Percentiles rank a stretch among this genome's conserved stretches.
Evolutionary conservation across 2,888 invertebrate species (phyloP).

Genomic region (Antheraea assamensis): DNA sequence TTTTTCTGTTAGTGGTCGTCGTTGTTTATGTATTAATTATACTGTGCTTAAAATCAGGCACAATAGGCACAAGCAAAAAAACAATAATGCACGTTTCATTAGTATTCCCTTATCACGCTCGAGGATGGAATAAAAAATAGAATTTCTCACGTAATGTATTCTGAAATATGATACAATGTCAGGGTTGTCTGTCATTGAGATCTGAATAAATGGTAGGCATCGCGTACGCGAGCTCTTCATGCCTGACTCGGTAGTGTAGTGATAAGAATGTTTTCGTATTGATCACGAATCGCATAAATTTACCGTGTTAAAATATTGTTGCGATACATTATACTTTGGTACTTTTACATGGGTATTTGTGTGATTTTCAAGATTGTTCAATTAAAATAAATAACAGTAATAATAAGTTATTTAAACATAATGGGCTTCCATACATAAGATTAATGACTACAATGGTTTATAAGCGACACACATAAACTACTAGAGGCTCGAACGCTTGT

Average conservation of each 20-base stretch:
- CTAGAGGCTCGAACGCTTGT: too few relatives aligned
- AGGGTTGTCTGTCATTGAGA: not conserved
- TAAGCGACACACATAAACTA: too few relatives aligned
- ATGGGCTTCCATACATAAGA: too few relatives aligned
- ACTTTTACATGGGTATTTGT: not conserved
- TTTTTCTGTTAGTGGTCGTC: not conserved
- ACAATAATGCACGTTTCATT: not conserved
- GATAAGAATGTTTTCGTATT: not conserved
- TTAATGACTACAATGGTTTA: too few relatives aligned
- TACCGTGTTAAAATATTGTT: not conserved
- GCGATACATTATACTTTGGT: not conserved
- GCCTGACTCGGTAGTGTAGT: not conserved
- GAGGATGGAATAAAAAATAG: not conserved
- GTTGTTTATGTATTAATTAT: too few relatives aligned
- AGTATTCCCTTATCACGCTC: not conserved
- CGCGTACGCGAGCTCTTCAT: not conserved
- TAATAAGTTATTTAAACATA: too few relatives aligned
- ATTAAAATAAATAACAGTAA: too few relatives aligned
- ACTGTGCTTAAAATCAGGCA: too few relatives aligned
- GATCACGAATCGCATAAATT: not conserved
- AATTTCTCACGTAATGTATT: not conserved
- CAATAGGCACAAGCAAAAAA: not conserved
- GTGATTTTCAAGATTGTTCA: too few relatives aligned
- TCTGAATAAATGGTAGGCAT: slow-evolving; percentile 1
- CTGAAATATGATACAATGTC: not conserved